Evolutionary conservation across 2,888 invertebrate species (phyloP), one percentile per base, ranked within the genome.

Genomic region (Chloromyia formosa): DNA sequence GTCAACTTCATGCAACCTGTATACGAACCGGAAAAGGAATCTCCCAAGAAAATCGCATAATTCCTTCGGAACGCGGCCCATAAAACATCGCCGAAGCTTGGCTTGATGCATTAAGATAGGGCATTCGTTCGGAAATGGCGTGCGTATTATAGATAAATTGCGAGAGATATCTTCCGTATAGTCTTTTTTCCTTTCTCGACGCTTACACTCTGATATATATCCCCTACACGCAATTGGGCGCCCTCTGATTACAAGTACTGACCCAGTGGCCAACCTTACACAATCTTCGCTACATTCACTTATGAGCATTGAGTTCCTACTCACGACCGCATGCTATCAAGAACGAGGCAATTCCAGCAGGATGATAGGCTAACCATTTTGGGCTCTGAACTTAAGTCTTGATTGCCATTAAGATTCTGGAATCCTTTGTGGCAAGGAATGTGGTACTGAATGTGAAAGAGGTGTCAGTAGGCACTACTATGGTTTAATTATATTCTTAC

Each of bases 81-180:
- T 73, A 73, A 73, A 73, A 73, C 73, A 73, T 54, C 60, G 62
- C 22, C 42, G 54, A 62, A 73, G 54, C 64, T 53, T 45, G 73
- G 56, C 73, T 76, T 75, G 74, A 74, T 74, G 74, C 74, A 74
- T 75, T 74, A 76, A 74, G 76, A 76, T 76, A 76, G 76, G 69
- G 74, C 22, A 72, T 40, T 72, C 42, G 60, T 60, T 72, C 72
- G 76, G 76, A 76, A 76, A 76, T 76, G 74, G 76, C 74, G 76
- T 76, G 76, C 76, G 76, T 76, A 76, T 76, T 74, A 76, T 69
- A 76, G 76, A 76, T 76, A 76, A 76, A 76, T 76, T 76, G 76
- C 73, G 74, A 75, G 73, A 76, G 74, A 76, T 76, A 76, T 74
- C 76, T 49, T 7, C 10, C 60, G 58, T 68, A 58, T 54, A 60